phyloP scores from a whole-genome alignment of 2,888 invertebrate genomes.

The Noctua comes region DNA sequence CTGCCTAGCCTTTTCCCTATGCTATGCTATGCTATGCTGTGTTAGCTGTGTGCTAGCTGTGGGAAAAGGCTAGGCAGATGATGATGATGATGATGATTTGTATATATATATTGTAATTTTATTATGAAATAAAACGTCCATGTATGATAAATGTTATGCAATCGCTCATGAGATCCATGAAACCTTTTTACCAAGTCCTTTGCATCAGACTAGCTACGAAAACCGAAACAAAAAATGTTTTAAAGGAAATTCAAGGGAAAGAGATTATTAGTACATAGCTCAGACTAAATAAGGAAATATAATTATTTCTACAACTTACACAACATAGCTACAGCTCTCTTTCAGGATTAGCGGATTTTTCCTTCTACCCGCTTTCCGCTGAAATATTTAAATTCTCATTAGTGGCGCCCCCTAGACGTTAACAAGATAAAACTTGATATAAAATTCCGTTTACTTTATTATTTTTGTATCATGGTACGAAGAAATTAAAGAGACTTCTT shows the following conservation, averaged over 20 bases:
- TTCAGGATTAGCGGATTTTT: slow-evolving; percentile 68
- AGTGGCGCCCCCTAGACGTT: slow-evolving; percentile 65
- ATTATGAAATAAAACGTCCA: background rate
- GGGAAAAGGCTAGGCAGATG: too few relatives aligned
- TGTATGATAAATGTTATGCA: background rate
- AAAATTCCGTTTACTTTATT: slow-evolving; percentile 72
- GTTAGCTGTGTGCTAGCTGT: too few relatives aligned
- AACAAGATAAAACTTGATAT: slow-evolving; percentile 71
- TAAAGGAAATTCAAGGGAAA: background rate
- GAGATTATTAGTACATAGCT: slow-evolving; percentile 5
- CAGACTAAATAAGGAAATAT: slow-evolving; percentile 44
- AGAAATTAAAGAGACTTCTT: slow-evolving; percentile 38
- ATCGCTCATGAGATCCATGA: background rate
- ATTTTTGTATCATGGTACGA: slow-evolving; percentile 60
- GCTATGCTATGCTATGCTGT: too few relatives aligned
- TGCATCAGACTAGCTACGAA: background rate
- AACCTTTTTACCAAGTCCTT: background rate
- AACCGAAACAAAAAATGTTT: slow-evolving; percentile 2
- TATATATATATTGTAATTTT: too few relatives aligned
- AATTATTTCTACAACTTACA: slow-evolving; percentile 57
- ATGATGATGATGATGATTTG: too few relatives aligned
- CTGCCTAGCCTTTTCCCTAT: too few relatives aligned
- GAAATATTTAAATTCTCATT: slow-evolving; percentile 80
- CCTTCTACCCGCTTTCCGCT: slow-evolving; percentile 57
- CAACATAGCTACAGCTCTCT: slow-evolving; percentile 51